A percentile compares a stretch with the other conserved stretches of the same genome.
phyloP scores from a whole-genome alignment of 2,888 invertebrate genomes.

The Cataglyphis livida region DNA sequence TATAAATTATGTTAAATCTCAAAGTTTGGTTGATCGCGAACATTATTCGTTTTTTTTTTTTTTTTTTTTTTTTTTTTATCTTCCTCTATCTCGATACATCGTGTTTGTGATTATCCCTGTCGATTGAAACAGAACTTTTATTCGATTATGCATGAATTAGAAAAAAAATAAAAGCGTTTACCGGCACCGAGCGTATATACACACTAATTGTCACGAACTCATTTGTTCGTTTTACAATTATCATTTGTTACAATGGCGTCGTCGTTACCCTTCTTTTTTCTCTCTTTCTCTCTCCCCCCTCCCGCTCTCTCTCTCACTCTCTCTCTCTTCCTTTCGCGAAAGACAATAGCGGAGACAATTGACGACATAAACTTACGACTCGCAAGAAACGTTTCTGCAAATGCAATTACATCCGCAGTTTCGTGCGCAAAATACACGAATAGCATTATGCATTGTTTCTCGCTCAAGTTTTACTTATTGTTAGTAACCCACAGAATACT shows the following conservation, averaged over 20 bases:
- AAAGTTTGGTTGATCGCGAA: background rate
- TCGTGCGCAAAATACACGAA: background rate
- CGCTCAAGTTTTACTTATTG: conserved; percentile 4
- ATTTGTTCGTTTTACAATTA: conserved; percentile 8
- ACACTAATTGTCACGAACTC: conserved; percentile 22
- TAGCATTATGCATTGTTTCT: background rate
- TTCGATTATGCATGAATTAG: background rate
- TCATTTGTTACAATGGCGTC: conserved; percentile 11
- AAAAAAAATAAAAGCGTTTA: background rate
- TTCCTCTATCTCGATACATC: background rate
- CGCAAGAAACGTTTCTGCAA: background rate
- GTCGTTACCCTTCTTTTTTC: background rate
- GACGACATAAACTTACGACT: background rate
- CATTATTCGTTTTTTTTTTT: background rate
- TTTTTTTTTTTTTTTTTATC: background rate
- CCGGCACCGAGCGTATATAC: background rate
- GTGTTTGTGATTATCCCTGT: background rate
- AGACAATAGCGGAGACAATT: conserved; percentile 19
- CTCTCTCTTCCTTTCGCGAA: background rate
- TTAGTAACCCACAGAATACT: background rate
- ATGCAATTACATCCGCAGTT: conserved; percentile 10
- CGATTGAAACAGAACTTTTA: background rate
- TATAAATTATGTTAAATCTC: background rate
- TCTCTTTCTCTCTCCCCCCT: background rate
- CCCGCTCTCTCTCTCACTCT: too few relatives aligned